A percentile compares a stretch with the other conserved stretches of the same genome.
These are phyloP conservation scores for Saccopteryx bilineata DNA, from an alignment of 2,113 vertebrate species.

Conservation along the genomic window DNA sequence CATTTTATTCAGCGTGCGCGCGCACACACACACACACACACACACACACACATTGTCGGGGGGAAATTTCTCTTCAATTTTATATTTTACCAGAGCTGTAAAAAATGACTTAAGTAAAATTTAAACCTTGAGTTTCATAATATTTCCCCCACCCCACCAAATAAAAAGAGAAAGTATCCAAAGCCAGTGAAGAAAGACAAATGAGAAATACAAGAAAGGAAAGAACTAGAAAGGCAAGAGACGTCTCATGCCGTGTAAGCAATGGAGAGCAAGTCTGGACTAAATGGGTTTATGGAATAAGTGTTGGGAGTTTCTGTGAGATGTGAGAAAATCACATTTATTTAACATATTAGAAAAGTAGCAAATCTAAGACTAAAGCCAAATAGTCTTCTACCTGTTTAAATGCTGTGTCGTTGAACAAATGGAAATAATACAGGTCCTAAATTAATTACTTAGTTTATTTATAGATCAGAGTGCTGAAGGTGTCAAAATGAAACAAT, in stretches of 20 bases:
- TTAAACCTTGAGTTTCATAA: not conserved
- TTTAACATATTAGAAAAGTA: not conserved
- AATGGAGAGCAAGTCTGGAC: not conserved
- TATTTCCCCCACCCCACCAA: not conserved
- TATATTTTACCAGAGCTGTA: not conserved
- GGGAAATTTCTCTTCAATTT: no score
- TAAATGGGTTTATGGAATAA: not conserved
- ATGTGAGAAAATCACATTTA: not conserved
- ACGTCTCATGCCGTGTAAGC: not conserved
- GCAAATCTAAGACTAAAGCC: not conserved
- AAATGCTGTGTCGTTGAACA: not conserved
- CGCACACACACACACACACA: not conserved
- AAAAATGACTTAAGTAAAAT: conserved; percentile 30
- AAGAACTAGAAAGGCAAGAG: not conserved
- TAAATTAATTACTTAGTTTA: not conserved
- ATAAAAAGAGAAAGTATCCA: not conserved
- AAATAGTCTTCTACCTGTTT: not conserved
- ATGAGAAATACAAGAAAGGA: not conserved
- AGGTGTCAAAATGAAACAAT: not conserved
- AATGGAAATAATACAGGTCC: not conserved
- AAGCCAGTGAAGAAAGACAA: not conserved
- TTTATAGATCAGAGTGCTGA: not conserved
- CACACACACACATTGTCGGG: no score
- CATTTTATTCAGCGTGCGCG: not conserved
- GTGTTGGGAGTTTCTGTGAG: not conserved